Evolutionary conservation across 2,113 vertebrate genomes (phyloP), one percentile per base, ranked within the genome.

Genomic region (Platysternon megacephalum): DNA sequence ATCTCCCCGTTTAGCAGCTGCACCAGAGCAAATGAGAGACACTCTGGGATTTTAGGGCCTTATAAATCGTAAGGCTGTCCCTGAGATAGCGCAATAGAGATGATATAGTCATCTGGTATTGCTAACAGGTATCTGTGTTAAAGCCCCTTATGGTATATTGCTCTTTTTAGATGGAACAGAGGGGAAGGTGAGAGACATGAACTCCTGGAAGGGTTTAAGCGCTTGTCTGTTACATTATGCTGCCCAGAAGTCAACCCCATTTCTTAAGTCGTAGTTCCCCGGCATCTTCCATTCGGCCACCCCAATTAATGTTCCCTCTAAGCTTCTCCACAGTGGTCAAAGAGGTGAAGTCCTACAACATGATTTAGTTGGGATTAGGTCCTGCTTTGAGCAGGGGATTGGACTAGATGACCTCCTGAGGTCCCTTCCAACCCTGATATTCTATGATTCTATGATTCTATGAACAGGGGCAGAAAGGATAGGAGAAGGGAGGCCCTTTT

Each of bases 121-220:
- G 79, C 65, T 85, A 87, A 94, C 92, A 92, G 94, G 86, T 91
- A 44, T 26, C 87, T 13, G 79, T 8, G 65, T 61, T 90, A 88
- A 87, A 88, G 46, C 83, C 91, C 87, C 93, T 88, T 55, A n/a
- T 83, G 13, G 2, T n/a, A 82, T 82, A 89, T 86, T 44, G 79
- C 97, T 93, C 51, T 78, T 90, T 96, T 55, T 61, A 94, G 86
- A 42, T 80, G 82, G 91, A 58, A 53, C 68, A 4, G 90, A 81
- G 87, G 44, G 90, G 91, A 86, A 96, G 85, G 90, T 81, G 79
- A 83, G 92, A 97, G 97, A 97, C 95, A 91, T 96, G 96, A 97
- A 96, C 94, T 97, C 97, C 96, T 96, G 95, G 97, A 97, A 97
- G 84, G 96, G 91, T 87, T 98, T 89, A 96, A 92, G 95, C 19